A percentile compares a stretch with the other conserved stretches of the same genome.
These are phyloP conservation scores for Anoplopoma fimbria DNA, from an alignment of 2,113 vertebrate species.

Conservation along the genomic window DNA sequence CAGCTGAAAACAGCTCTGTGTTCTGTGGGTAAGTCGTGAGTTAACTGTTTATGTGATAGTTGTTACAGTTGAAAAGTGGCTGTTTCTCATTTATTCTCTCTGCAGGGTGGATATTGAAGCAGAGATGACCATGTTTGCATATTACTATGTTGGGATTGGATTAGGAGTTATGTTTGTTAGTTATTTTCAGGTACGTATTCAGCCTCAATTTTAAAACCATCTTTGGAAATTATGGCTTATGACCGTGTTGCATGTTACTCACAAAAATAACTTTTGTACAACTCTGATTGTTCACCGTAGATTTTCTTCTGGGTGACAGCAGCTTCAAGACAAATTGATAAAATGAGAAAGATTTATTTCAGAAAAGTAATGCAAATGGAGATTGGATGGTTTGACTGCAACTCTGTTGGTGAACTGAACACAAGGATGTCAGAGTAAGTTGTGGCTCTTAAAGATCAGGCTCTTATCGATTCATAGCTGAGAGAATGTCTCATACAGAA, in stretches of 20 bases:
- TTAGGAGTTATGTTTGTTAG: slow-evolving; percentile 77
- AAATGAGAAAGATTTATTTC: slow-evolving; percentile 82
- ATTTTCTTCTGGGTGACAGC: slow-evolving; percentile 81
- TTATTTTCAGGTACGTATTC: slow-evolving; percentile 82
- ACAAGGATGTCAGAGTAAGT: slow-evolving; percentile 85
- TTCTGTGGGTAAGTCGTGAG: slow-evolving; percentile 78
- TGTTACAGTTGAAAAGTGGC: not conserved
- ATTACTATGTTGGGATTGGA: slow-evolving; percentile 84
- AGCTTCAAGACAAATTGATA: slow-evolving; percentile 79
- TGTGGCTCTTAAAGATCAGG: not conserved
- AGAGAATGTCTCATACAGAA: not conserved
- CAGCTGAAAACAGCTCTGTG: slow-evolving; percentile 68
- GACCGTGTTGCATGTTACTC: not conserved
- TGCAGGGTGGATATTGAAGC: slow-evolving; percentile 82
- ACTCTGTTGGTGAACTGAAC: slow-evolving; percentile 85
- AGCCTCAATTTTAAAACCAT: not conserved
- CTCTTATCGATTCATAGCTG: not conserved
- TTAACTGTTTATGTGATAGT: slow-evolving; percentile 1
- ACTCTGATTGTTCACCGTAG: slow-evolving; percentile 50
- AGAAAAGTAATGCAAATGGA: slow-evolving; percentile 86
- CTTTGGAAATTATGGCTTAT: not conserved
- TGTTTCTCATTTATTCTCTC: slow-evolving; percentile 28
- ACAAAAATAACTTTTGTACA: not conserved
- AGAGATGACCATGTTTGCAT: slow-evolving; percentile 84
- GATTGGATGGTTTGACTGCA: slow-evolving; percentile 87